These are phyloP conservation scores for Anomalospiza imberbis DNA, from an alignment of 2,797 vertebrate genomes.

Conservation along the genomic window DNA sequence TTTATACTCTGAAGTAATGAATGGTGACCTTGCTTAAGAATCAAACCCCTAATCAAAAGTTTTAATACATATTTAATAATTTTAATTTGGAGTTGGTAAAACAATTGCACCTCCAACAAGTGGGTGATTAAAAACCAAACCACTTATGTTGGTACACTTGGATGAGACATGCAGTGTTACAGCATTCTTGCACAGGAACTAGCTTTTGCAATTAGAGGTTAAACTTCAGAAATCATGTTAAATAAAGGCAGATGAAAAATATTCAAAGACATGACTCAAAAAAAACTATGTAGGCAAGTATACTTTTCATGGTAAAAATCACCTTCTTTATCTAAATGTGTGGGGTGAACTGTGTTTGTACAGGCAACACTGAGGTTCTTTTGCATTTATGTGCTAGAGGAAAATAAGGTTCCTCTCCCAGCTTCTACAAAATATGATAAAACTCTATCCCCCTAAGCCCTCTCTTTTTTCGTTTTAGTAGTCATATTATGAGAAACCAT, in stretches of 20 bases:
- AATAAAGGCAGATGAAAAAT: not conserved
- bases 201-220: not conserved
- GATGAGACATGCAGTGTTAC: not conserved
- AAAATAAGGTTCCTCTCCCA: not conserved
- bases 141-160: not conserved
- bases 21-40: not conserved
- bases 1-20: not conserved
- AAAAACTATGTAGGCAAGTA: not conserved
- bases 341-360: not conserved
- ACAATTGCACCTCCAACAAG: not conserved
- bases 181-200: not conserved
- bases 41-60: not conserved
- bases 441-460: accelerated
- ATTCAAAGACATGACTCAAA: not conserved
- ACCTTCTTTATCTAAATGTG: not conserved
- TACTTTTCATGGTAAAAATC: not conserved
- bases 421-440: not conserved
- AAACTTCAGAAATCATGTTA: not conserved
- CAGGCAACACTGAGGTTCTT: not conserved
- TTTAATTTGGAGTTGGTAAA: not conserved
- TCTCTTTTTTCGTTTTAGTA: not conserved
- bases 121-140: not conserved
- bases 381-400: not conserved
- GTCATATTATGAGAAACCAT: not conserved
- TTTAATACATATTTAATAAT: not conserved